Evolutionary conservation across 1,140 invertebrate species (phyloP), one percentile per base, ranked within the genome.

Genomic region (Achatina immaculata): DNA sequence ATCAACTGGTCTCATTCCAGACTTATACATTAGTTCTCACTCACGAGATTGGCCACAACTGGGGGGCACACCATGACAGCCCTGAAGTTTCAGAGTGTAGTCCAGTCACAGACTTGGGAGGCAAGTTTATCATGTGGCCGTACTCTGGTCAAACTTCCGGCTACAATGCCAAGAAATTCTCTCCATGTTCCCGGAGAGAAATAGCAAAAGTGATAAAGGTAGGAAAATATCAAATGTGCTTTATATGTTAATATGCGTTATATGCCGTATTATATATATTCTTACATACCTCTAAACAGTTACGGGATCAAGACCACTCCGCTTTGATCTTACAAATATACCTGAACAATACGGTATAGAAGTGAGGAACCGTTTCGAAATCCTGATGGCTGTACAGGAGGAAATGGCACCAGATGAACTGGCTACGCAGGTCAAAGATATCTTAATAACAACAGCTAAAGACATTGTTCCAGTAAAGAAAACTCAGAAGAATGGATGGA

Each of bases 1-100:
- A n/a, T n/a, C n/a, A n/a, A n/a, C n/a, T n/a, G n/a, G n/a, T n/a
- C n/a, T 65, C 34, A 7, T 42, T n/a, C 24, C 74, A 76, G 74
- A 76, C 19, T 2, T 76, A 76, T 34, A 3, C 40, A 1, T 14
- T 62, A 31, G 74, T 76, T 1, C 4, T 76, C 1, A 36, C 74
- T 4, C 74, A 76, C 24, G 74, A 76, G 74, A 11, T 76, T 38
- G 74, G 74, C 0, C 74, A 76, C 74, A 76, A 76, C 74, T 76
- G 74, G 74, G 74, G 74, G 16, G n/a, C 38, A 4, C 31, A 58
- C 28, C 74, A 76, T 34, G 74, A 76, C 55, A n/a, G 16, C 9
- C 1, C 48, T 4, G 74, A 62, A 3, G 55, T 62, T 28, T 9
- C 48, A 3, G 1, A 3, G 24, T 76, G 74, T 34, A 62, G 51